phyloP scores from a whole-genome alignment of 2,888 invertebrate genomes.

The Leptinotarsa haldemani region DNA sequence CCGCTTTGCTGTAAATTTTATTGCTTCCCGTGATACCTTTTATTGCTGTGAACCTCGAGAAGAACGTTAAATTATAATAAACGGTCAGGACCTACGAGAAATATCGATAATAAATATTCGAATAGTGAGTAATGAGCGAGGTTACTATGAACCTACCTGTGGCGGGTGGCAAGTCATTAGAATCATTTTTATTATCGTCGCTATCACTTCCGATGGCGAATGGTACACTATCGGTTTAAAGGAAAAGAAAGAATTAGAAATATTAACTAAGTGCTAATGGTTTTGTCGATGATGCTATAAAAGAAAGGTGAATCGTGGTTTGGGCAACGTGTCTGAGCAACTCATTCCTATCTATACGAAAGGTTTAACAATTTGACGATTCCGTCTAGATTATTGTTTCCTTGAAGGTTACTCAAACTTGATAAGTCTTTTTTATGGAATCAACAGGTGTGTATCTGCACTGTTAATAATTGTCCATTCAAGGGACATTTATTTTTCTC shows the following conservation, averaged over 20 bases:
- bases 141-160: conserved; percentile 9
- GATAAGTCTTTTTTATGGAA: no score
- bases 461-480: no score
- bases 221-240: background rate
- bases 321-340: background rate
- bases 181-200: conserved; percentile 3
- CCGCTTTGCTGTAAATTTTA: conserved; percentile 22
- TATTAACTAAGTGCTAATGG: background rate
- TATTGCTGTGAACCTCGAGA: conserved; percentile 1
- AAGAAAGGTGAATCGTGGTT: background rate
- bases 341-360: background rate
- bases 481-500: background rate
- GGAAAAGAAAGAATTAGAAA: background rate
- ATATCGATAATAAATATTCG: conserved; percentile 18
- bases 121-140: conserved; percentile 7
- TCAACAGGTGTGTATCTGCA: no score
- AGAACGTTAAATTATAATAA: conserved; percentile 7
- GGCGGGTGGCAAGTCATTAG: conserved; percentile 15
- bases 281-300: background rate
- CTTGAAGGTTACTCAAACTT: no score
- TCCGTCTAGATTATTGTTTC: no score
- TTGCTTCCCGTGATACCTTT: conserved; percentile 17
- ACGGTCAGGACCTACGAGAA: background rate
- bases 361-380: no score
- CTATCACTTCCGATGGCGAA: background rate